Evolutionary conservation across 2,888 invertebrate species (phyloP), one percentile per base, ranked within the genome.

Genomic region (Diabrotica balteata): DNA sequence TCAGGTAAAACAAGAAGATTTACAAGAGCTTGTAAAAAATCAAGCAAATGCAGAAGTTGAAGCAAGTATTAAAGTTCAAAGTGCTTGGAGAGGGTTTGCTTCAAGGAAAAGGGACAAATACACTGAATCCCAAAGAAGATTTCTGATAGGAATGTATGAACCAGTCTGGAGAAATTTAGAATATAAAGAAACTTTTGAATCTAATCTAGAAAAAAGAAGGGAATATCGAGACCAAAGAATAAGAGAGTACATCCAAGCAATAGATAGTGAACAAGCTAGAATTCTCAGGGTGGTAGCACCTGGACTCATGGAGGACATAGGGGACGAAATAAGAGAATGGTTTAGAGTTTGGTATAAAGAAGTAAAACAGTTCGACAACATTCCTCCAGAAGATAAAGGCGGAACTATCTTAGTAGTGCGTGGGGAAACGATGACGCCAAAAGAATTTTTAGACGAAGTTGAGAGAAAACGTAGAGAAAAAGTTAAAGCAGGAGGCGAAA

Each of bases 301-400:
- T 7, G 85, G 88, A 49, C 85, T 93, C 71, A 88, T 91, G 83
- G 93, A 94, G 78, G 90, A 91, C 75, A 91, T 93, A 80, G 88
- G 90, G 50, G 90, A 89, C 71, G 93, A 94, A 85, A 88, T 94
- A 66, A 86, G 91, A 66, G 88, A 89, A 77, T 94, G 93, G 93
- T 90, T 92, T 78, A 80, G 86, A 57, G 84, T 88, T 63, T 93
- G 91, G 90, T 90, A 91, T 82, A 81, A 82, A 51, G 80, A 81
- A 66, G 80, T 85, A 0, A 85, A 86, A 43, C 82, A 86, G 58
- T 93, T 94, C 79, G 93, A 93, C 69, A 90, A 90, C 71, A 91
- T 88, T 80, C 94, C 94, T 58, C 88, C 88, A 69, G 88, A 88
- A 47, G 89, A 89, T 47, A 88, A 90, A 80, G 94, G 94, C 7